Conservation (phyloP, 1,140 invertebrate genomes). For the Pachyrhynchus sulphureomaculatus region DNA sequence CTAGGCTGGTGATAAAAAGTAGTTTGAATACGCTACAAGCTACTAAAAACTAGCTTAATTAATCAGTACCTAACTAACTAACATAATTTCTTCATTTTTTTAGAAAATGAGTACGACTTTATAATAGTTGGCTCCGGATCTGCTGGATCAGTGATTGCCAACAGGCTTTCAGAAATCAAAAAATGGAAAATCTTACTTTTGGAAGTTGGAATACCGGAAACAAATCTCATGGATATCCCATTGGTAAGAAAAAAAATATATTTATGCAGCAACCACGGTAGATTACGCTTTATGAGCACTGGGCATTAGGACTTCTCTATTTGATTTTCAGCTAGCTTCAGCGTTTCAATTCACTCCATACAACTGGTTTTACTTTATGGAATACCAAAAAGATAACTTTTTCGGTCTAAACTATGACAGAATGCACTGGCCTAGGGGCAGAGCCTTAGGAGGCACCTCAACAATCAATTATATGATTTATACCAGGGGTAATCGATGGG, state of each 20-base stretch:
- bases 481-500: conserved; percentile 61
- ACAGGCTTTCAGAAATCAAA: conserved; percentile 69
- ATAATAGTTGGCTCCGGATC: conserved; percentile 52
- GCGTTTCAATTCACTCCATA: conserved; percentile 65
- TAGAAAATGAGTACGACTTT: conserved; percentile 43
- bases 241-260: conserved; percentile 52
- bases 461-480: conserved; percentile 70
- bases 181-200: conserved; percentile 71
- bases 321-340: neutral
- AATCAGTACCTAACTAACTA: no score
- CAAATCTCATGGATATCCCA: conserved; percentile 72
- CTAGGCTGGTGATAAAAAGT: no score
- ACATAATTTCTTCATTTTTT: neutral
- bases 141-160: conserved; percentile 60
- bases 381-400: conserved; percentile 67
- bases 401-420: conserved; percentile 46
- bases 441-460: conserved; percentile 60
- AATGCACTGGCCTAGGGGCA: conserved; percentile 49
- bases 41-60: no score
- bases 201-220: conserved; percentile 68
- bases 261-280: neutral
- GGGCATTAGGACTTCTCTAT: neutral
- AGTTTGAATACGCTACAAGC: no score
- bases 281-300: neutral
- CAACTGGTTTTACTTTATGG: conserved; percentile 79